Evolutionary conservation across 2,888 invertebrate genomes (phyloP).

Genomic region (Conomelus anceps): DNA sequence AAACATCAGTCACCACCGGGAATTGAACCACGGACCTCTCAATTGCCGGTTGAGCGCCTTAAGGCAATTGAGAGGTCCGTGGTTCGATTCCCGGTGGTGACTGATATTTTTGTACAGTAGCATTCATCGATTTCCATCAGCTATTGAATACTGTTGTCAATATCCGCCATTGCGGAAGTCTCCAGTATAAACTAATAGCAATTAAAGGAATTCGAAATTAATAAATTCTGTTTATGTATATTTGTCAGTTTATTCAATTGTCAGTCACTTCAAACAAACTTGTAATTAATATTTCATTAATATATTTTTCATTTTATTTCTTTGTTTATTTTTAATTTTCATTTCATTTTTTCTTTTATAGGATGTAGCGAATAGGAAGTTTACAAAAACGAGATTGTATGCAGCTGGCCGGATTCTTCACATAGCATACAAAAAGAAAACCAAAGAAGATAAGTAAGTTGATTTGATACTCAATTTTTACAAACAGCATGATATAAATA

Average conservation of each 20-base stretch:
- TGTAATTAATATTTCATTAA: neutral
- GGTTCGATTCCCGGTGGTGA: too few relatives aligned
- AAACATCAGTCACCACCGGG: too few relatives aligned
- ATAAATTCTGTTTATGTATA: neutral
- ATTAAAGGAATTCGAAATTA: neutral
- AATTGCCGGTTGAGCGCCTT: too few relatives aligned
- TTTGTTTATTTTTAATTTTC: neutral
- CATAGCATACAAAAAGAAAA: slow-evolving; percentile 62
- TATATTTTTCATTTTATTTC: slow-evolving; percentile 1
- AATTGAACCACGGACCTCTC: too few relatives aligned
- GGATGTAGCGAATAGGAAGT: slow-evolving; percentile 59
- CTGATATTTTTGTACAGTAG: too few relatives aligned
- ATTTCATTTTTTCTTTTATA: slow-evolving; percentile 37
- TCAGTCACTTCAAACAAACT: neutral
- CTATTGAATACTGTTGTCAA: too few relatives aligned
- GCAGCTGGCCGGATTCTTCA: slow-evolving; percentile 77
- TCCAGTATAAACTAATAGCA: too few relatives aligned
- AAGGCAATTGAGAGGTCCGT: too few relatives aligned
- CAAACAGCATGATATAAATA: neutral
- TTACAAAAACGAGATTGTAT: slow-evolving; percentile 62
- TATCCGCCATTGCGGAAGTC: too few relatives aligned
- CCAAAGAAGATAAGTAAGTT: slow-evolving; percentile 56
- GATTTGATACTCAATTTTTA: neutral
- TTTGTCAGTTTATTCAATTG: too few relatives aligned
- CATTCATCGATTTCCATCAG: too few relatives aligned